Percentiles rank a stretch among this genome's conserved stretches.
These are phyloP conservation scores for Trididemnum nubilum DNA, from an alignment of 23 tunicate species.

Conservation along the genomic window DNA sequence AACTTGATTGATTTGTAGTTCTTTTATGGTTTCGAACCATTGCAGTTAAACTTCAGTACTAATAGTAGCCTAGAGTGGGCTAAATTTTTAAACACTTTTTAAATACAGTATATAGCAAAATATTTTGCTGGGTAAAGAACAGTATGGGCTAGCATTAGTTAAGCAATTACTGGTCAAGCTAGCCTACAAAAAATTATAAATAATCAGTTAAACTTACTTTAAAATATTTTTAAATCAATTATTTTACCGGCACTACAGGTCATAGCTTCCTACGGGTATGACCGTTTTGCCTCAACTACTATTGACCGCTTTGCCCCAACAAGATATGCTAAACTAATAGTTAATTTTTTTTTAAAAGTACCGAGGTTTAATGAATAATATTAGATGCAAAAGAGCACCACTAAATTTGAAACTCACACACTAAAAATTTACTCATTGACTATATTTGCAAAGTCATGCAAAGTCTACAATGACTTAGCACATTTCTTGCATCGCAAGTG, in stretches of 20 bases:
- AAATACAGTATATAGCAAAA: too few relatives aligned
- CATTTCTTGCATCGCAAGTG: slow-evolving; percentile 2
- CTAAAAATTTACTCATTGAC: neutral
- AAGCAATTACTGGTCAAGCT: neutral
- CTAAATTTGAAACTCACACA: neutral
- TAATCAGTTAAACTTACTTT: neutral
- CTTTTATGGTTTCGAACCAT: slow-evolving; percentile 22
- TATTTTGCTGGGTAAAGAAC: too few relatives aligned
- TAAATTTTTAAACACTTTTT: too few relatives aligned
- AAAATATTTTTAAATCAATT: neutral
- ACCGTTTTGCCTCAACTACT: slow-evolving; percentile 17
- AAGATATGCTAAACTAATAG: neutral
- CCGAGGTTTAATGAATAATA: neutral
- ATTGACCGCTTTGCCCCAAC: slow-evolving; percentile 12
- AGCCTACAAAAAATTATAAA: too few relatives aligned
- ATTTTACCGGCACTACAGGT: neutral
- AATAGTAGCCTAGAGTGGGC: neutral
- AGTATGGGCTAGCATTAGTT: neutral
- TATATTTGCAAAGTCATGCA: neutral
- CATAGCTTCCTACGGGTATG: neutral
- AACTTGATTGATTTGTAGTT: slow-evolving; percentile 12
- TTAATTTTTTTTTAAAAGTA: neutral
- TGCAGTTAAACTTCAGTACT: neutral
- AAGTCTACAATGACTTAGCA: neutral
- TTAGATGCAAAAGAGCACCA: neutral